Evolutionary conservation across 2,113 vertebrate species (phyloP), one percentile per base, ranked within the genome.

Genomic region (Cryptotis parvus): DNA sequence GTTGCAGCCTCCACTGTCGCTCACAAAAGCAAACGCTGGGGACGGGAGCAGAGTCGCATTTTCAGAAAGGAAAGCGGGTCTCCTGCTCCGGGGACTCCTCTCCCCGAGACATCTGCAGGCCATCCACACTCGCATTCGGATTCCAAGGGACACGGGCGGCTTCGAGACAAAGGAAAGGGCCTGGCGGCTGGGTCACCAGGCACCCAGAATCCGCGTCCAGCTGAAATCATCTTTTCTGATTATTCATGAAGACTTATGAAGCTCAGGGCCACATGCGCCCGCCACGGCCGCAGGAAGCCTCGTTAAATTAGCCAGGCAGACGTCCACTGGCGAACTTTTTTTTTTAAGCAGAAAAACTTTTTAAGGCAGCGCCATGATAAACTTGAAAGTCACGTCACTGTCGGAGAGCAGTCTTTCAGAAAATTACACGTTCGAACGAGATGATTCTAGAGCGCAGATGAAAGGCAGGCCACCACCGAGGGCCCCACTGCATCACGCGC

Each of bases 281-380:
- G 9, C 52, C 43, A 5, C 61, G 65, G 33, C 70, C 65, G 7
- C 14, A 9, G 31, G 43, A 16, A 16, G 39, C 45, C 43, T 10
- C 11, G 49, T 79, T 24, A 73, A 68, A n/a, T 18, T 52, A 39
- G 52, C 7, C 41, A 37, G 4, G 35, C 29, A 77, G 26, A 22
- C 3, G 27, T 4, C 12, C 39, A 31, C 61, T 61, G 1, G 1
- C 73, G 24, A 27, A 5, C 5, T 69, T 37, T 31, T 8, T 33
- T 84, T 49, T 85, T 89, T 49, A 49, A 49, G 45, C 22, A 58
- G 24, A 58, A 24, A 58, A 58, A 58, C 18, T 49, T 49, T 49
- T 49, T 49, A 49, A 89, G 84, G 66, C 74, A 29, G 72, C 27
- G 84, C 74, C 91, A 75, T 22, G 72, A 58, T 76, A 81, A 74